A percentile compares a stretch with the other conserved stretches of the same genome.
phyloP scores from a whole-genome alignment of 2,797 vertebrate species.

The Pygocentrus nattereri region DNA sequence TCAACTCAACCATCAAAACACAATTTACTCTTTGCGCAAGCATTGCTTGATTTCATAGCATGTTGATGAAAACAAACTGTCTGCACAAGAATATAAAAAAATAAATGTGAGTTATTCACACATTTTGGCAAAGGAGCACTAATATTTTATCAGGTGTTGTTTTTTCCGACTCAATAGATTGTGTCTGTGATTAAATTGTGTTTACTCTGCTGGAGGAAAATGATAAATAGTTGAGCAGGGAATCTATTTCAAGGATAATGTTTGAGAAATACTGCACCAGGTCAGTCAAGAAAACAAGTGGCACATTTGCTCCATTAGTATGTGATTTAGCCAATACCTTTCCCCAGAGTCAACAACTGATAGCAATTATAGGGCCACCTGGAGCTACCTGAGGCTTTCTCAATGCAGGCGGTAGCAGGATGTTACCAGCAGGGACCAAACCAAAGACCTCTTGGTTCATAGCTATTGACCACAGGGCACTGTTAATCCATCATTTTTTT shows the following conservation, averaged over 20 bases:
- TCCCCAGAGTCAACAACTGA: not conserved
- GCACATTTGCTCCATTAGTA: not conserved
- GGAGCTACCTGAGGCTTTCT: constrained; percentile 6
- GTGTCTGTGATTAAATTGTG: not conserved
- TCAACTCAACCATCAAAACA: not conserved
- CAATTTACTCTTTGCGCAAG: not conserved
- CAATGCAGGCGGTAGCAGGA: not conserved
- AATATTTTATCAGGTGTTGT: not conserved
- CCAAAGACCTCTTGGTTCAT: not conserved
- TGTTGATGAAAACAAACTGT: not conserved
- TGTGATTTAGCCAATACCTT: not conserved
- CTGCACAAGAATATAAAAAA: not conserved
- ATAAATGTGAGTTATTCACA: not conserved
- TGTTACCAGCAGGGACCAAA: not conserved
- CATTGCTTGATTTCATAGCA: not conserved
- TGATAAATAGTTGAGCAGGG: not conserved
- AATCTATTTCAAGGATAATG: not conserved
- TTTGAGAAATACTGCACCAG: not conserved
- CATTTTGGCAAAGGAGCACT: not conserved
- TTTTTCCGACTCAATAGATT: not conserved
- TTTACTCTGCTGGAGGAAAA: not conserved
- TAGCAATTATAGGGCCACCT: not conserved
- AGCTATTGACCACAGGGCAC: not conserved
- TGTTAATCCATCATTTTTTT: not conserved
- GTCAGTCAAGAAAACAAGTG: not conserved